Evolutionary conservation across 2,888 invertebrate species (phyloP), one percentile per base, ranked within the genome.

Genomic region (Acrobasis consociella): DNA sequence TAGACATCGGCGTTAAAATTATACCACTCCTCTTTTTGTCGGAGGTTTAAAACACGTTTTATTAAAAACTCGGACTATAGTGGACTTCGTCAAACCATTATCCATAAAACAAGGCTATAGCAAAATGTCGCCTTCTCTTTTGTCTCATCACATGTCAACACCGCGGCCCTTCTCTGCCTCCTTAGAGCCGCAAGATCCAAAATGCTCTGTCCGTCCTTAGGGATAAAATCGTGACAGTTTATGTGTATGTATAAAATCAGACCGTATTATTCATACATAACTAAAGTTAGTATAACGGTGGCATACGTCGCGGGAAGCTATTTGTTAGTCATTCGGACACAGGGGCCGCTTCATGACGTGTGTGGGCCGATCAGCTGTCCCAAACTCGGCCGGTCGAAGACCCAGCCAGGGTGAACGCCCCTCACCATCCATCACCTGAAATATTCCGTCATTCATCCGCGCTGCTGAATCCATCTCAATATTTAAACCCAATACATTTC

Each of bases 381-480:
- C 77, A 79, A 88, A 86, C 85, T 89, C 85, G 89, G 89, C 77
- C 88, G 91, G 91, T 90, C 91, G 80, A 71, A 85, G 89, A 87
- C 90, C 88, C 77, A 71, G 69, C 42, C 8, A 64, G 82, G 90
- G 86, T 89, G 79, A 89, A 88, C 78, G 88, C 68, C 77, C 85
- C 79, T 70, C 42, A n/a, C 1, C 77, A 83, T 81, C 78, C 80
- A 82, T 83, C 88, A 87, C 84, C 85, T 87, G 85, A 89, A 88
- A 84, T 85, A 67, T 64, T 62, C 65, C 81, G 78, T 81, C 82
- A 62, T 62, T 62, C 62, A 56, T 88, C 84, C 80, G 74, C 81
- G 77, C 77, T 72, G 75, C 74, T 81, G 87, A 87, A 86, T 89
- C 76, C 76, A 89, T 90, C 85, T 84, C 76, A 88, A 90, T 89